A percentile compares a stretch with the other conserved stretches of the same genome.
Conservation (phyloP, 1,140 invertebrate genomes). For the Bombus superbus region DNA sequence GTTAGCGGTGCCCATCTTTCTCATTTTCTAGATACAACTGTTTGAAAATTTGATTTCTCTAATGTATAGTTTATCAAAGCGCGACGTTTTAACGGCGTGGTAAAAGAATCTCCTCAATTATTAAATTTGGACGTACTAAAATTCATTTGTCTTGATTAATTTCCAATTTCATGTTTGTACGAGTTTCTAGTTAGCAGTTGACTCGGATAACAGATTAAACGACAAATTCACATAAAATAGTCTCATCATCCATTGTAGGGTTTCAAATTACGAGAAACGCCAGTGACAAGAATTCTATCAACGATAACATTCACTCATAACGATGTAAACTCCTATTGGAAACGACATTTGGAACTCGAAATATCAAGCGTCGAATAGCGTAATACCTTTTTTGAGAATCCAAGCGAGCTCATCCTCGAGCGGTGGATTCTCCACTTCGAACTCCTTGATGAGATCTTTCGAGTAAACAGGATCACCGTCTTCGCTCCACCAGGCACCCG, state of each 20-base stretch:
- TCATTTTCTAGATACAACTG: no score
- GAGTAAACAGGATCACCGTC: conserved; percentile 88
- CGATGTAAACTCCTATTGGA: neutral
- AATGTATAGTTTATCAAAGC: no score
- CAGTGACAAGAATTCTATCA: neutral
- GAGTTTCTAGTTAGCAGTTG: neutral
- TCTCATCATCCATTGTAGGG: neutral
- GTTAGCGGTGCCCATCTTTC: neutral
- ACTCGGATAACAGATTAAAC: neutral
- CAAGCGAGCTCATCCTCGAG: conserved; percentile 89
- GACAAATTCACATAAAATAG: neutral
- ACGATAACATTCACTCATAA: no score
- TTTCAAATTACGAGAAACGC: neutral
- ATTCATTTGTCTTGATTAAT: neutral
- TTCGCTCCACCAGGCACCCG: conserved; percentile 83
- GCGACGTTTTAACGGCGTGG: no score
- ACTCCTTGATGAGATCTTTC: conserved; percentile 92
- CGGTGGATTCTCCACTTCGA: conserved; percentile 88
- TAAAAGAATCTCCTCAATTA: no score
- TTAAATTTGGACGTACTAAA: no score
- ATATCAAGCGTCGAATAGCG: neutral
- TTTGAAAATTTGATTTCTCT: no score
- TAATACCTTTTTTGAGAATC: conserved; percentile 87
- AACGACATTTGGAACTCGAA: neutral
- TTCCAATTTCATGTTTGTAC: neutral